phyloP scores from a whole-genome alignment of 2,888 invertebrate genomes.

The Cataglyphis altisquamis region DNA sequence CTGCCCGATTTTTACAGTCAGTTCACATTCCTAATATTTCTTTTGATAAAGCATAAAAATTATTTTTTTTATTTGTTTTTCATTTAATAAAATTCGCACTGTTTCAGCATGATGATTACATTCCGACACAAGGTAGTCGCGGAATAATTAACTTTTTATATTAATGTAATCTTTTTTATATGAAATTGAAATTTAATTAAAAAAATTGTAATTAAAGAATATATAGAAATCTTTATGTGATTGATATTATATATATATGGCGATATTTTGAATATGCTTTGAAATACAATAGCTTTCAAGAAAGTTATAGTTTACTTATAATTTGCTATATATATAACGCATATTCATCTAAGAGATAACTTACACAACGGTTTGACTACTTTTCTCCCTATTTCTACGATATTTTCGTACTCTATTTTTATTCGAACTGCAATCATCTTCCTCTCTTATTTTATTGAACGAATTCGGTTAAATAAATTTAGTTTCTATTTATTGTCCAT shows the following conservation, averaged over 20 bases:
- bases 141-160: not conserved
- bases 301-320: not conserved
- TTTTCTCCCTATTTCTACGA: not conserved
- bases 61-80: not conserved
- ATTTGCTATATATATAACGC: not conserved
- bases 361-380: not conserved
- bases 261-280: conserved; percentile 51
- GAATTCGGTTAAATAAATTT: conserved; percentile 7
- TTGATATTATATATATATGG: conserved; percentile 60
- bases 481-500: not conserved
- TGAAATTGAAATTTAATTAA: not conserved
- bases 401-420: not conserved
- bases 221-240: not conserved
- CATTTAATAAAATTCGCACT: not conserved
- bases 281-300: conserved; percentile 1
- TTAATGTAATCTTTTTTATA: not conserved
- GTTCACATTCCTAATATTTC: not conserved
- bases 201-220: not conserved
- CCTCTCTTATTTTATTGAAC: not conserved
- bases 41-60: not conserved
- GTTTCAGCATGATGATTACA: not conserved
- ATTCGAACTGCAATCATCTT: not conserved
- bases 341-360: not conserved
- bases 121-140: not conserved
- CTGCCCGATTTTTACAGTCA: not conserved